Percentiles rank a stretch among this genome's conserved stretches.
Conservation (phyloP, 2,113 vertebrate genomes). For the Syngnathus scovelli region DNA sequence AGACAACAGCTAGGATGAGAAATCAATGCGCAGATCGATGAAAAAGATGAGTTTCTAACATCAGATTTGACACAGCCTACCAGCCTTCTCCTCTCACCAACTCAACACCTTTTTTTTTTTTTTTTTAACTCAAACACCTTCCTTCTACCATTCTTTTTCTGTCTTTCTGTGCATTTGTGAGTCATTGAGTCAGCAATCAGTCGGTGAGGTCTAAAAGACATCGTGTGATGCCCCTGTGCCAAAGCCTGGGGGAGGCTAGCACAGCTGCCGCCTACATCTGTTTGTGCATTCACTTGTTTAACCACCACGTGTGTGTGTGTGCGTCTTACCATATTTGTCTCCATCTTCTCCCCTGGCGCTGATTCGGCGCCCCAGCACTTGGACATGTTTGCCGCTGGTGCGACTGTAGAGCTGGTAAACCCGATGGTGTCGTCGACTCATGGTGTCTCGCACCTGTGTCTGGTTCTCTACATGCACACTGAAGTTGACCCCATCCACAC, state of each 20-base stretch:
- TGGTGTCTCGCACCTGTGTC: constrained; percentile 74
- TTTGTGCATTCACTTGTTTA: constrained; percentile 56
- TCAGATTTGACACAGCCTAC: constrained; percentile 53
- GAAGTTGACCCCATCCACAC: constrained; percentile 76
- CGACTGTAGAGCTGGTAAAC: constrained; percentile 79
- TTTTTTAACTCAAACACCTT: constrained; percentile 9
- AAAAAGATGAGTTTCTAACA: constrained; percentile 68
- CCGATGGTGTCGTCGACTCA: constrained; percentile 74
- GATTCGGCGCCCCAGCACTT: constrained; percentile 73
- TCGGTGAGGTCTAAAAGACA: constrained; percentile 59
- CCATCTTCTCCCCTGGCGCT: constrained; percentile 76
- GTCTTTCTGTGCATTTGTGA: constrained; percentile 54
- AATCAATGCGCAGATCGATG: constrained; percentile 71
- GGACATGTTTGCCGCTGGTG: constrained; percentile 76
- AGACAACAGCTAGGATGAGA: constrained; percentile 64
- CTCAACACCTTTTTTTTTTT: constrained; percentile 38
- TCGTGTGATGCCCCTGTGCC: constrained; percentile 34
- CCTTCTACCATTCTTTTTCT: constrained; percentile 28
- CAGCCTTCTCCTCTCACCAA: constrained; percentile 50
- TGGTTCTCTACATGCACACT: constrained; percentile 79
- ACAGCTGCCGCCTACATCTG: constrained; percentile 35
- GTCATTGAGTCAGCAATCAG: constrained; percentile 74
- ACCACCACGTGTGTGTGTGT: constrained; percentile 57
- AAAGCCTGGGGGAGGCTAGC: constrained; percentile 56
- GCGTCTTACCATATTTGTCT: constrained; percentile 78